Evolutionary conservation across 2,888 invertebrate species (phyloP).

Genomic region (Rhyacophila evoluta): DNA sequence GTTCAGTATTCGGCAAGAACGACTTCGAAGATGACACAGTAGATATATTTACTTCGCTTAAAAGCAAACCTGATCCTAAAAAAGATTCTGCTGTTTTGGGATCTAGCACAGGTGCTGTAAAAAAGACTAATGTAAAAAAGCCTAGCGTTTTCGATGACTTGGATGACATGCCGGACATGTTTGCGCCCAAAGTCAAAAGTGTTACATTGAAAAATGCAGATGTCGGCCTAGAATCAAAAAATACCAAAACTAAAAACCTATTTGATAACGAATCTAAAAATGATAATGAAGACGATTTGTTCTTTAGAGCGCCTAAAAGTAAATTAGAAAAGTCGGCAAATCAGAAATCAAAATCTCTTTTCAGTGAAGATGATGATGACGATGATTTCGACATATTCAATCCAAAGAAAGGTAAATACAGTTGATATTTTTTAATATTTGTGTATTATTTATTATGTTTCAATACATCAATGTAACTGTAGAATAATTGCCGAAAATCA

Average conservation of each 20-base stretch:
- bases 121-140: background rate
- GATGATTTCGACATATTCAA: slow-evolving; percentile 43
- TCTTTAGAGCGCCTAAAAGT: slow-evolving; percentile 27
- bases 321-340: background rate
- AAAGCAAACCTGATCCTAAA: background rate
- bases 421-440: background rate
- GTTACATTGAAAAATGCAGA: background rate
- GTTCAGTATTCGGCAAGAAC: slow-evolving; percentile 34
- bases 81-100: background rate
- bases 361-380: slow-evolving; percentile 35
- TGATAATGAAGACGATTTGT: slow-evolving; percentile 29
- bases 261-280: background rate
- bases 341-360: slow-evolving; percentile 32
- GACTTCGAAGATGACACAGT: slow-evolving; percentile 30
- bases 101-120: background rate
- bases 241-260: background rate
- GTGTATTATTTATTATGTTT: too few species aligned
- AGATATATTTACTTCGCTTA: background rate
- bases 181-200: background rate
- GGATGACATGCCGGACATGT: background rate
- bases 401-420: slow-evolving; percentile 30
- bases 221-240: too few species aligned
- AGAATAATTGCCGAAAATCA: too few species aligned
- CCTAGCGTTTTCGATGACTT: background rate
- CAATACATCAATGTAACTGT: too few species aligned